Percentiles rank a stretch among this genome's conserved stretches.
phyloP scores from a whole-genome alignment of 1,140 invertebrate species.

The Steinernema khuongi region DNA sequence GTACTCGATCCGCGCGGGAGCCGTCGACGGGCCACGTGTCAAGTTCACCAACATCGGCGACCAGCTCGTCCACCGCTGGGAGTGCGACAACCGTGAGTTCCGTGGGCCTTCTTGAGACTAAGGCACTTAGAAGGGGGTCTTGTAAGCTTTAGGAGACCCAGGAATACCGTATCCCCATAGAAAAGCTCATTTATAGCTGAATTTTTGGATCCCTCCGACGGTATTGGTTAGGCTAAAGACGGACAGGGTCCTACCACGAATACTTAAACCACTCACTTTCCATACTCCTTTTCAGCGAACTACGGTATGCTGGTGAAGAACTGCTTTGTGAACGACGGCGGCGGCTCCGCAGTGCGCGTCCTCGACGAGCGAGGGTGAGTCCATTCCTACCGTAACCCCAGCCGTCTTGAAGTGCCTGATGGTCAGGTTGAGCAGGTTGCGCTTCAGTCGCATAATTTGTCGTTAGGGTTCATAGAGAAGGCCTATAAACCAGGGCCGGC shows the following conservation, averaged over 20 bases:
- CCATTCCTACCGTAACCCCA: not conserved
- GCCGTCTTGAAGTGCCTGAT: no score
- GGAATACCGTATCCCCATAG: no score
- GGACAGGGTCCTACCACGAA: no score
- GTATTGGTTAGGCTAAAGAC: not conserved
- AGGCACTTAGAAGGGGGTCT: no score
- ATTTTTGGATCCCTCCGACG: slow-evolving; percentile 16
- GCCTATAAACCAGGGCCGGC: slow-evolving; percentile 18
- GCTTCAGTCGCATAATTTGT: no score
- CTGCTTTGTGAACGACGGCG: slow-evolving; percentile 46
- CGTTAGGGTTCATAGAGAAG: not conserved
- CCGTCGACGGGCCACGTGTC: slow-evolving; percentile 44
- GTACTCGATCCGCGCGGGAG: slow-evolving; percentile 43
- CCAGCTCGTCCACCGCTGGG: slow-evolving; percentile 47
- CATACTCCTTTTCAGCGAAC: slow-evolving; percentile 33
- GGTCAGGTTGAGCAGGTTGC: no score
- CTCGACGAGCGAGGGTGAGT: slow-evolving; percentile 44
- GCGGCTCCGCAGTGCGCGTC: slow-evolving; percentile 20
- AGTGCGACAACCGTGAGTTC: slow-evolving; percentile 42
- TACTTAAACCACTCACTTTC: not conserved
- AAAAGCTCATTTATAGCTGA: no score
- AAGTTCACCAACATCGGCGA: slow-evolving; percentile 41
- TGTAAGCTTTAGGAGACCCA: no score
- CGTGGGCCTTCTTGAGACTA: not conserved
- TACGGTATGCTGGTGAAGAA: slow-evolving; percentile 51